Percentiles rank a stretch among this genome's conserved stretches.
Evolutionary conservation across 2,797 vertebrate species (phyloP).

Genomic region (Sarcoramphus papa): DNA sequence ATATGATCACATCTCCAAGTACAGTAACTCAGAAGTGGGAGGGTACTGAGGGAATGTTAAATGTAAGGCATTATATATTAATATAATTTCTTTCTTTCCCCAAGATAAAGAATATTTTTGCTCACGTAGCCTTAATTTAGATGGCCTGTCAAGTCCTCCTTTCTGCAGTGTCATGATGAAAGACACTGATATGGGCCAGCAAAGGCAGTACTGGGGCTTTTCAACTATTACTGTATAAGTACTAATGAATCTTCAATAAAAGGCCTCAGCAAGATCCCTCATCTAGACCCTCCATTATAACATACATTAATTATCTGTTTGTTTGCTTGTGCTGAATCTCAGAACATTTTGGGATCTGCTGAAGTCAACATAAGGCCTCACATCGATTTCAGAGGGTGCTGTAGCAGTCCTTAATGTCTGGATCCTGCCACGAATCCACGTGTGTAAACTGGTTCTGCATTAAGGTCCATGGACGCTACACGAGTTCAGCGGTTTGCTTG

Average conservation of each 20-base stretch:
- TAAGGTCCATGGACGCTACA: fast-evolving
- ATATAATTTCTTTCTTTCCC: slow-evolving; percentile 50
- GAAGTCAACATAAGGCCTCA: not conserved
- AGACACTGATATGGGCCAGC: not conserved
- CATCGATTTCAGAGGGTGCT: not conserved
- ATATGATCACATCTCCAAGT: not conserved
- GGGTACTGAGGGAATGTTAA: slow-evolving; percentile 38
- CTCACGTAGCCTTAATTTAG: not conserved
- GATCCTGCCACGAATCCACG: fast-evolving
- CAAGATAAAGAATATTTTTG: slow-evolving; percentile 29
- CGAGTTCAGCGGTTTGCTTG: fast-evolving
- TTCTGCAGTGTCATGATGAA: slow-evolving; percentile 12
- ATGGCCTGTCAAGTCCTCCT: slow-evolving; percentile 13
- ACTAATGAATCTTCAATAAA: not conserved
- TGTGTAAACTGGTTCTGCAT: not conserved
- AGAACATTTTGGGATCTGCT: not conserved
- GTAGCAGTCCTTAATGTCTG: not conserved
- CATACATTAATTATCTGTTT: not conserved
- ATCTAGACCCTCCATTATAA: not conserved
- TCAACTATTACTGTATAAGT: not conserved
- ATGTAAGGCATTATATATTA: slow-evolving; percentile 19
- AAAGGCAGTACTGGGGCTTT: not conserved
- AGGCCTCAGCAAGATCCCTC: not conserved
- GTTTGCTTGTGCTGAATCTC: not conserved
- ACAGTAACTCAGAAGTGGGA: slow-evolving; percentile 24